Conservation (phyloP, 2,888 invertebrate genomes). For the Criorhina ranunculi region DNA sequence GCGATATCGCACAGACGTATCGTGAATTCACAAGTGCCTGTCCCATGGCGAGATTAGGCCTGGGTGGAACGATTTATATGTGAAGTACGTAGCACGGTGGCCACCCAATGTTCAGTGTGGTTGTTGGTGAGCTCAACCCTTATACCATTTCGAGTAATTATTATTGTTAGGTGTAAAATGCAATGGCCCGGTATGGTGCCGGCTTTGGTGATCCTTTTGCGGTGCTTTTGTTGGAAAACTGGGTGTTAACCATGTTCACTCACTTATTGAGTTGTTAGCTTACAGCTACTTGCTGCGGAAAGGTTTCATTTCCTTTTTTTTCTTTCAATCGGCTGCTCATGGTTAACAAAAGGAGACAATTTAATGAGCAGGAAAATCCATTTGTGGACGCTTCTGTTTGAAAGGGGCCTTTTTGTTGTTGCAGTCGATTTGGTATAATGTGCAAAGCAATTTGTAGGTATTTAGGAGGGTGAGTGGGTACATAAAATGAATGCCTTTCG, state of each 20-base stretch:
- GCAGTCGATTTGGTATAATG: conserved; percentile 36
- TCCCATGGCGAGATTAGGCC: conserved; percentile 12
- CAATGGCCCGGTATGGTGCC: conserved; percentile 54
- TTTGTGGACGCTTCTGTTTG: conserved; percentile 38
- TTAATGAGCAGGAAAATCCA: conserved; percentile 68
- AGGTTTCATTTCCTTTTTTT: not conserved
- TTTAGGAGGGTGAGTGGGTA: conserved; percentile 15
- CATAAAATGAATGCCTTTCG: conserved; percentile 29
- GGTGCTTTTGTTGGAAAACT: conserved; percentile 43
- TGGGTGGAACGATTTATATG: conserved; percentile 47
- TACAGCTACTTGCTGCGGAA: conserved; percentile 23
- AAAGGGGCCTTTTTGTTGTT: conserved; percentile 46
- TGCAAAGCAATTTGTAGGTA: conserved; percentile 48
- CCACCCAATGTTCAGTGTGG: conserved; percentile 59
- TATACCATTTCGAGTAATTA: conserved; percentile 67
- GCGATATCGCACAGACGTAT: conserved; percentile 35
- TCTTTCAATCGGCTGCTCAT: not conserved
- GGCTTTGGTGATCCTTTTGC: conserved; percentile 67
- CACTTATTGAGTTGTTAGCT: conserved; percentile 71
- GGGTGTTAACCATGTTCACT: conserved; percentile 64
- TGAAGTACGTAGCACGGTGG: conserved; percentile 34
- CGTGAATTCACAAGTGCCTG: conserved; percentile 55
- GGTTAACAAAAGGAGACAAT: conserved; percentile 49
- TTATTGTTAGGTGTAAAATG: conserved; percentile 73
- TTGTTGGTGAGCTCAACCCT: conserved; percentile 21